A percentile compares a stretch with the other conserved stretches of the same genome.
These are phyloP conservation scores for Simalia tracyae DNA, from an alignment of 2,797 vertebrate species.

Conservation along the genomic window DNA sequence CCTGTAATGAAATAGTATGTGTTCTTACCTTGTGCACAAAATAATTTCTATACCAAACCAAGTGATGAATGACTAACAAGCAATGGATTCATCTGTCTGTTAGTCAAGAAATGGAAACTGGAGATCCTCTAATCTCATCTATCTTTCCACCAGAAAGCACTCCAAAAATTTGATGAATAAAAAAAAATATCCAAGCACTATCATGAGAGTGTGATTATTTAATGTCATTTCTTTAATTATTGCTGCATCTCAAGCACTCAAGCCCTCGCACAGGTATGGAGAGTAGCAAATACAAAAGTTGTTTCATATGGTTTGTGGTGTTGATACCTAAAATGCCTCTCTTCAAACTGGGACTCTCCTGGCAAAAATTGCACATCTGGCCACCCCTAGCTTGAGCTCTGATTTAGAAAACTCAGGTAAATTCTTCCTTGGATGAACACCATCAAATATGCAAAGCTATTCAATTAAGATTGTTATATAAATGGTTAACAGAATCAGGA, in stretches of 20 bases:
- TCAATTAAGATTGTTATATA: not conserved
- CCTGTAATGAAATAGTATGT: not conserved
- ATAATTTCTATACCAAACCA: too few species aligned
- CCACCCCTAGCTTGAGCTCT: not conserved
- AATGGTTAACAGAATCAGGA: too few species aligned
- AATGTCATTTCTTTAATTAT: not conserved
- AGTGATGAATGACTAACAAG: not conserved
- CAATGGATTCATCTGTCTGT: not conserved
- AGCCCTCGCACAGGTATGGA: too few species aligned
- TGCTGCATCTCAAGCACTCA: too few species aligned
- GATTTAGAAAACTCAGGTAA: not conserved
- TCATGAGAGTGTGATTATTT: not conserved
- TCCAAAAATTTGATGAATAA: not conserved
- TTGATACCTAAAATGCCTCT: not conserved
- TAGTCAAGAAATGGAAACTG: not conserved
- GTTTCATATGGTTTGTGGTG: not conserved
- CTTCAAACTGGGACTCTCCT: not conserved
- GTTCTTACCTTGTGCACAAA: too few species aligned
- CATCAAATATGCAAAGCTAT: not conserved
- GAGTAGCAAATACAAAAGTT: too few species aligned
- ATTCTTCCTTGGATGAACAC: too few species aligned
- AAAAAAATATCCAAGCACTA: not conserved
- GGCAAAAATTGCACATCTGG: not conserved
- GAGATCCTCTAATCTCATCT: not conserved
- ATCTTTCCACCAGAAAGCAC: not conserved